Evolutionary conservation across 1,140 invertebrate genomes (phyloP), one percentile per base, ranked within the genome.

Genomic region (Archivesica marissinica): DNA sequence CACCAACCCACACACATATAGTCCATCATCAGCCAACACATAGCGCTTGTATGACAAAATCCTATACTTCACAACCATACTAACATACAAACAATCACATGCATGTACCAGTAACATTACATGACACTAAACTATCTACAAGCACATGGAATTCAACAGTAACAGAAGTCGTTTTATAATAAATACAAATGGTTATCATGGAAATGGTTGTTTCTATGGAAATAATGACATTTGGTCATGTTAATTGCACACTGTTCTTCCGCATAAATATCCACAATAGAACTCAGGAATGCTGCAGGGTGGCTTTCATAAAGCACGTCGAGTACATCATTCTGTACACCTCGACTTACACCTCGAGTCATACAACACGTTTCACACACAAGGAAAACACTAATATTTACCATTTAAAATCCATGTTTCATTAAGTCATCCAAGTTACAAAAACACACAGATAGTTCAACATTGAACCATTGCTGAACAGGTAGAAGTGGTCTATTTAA

Each of bases 111-210:
- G 9, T 25, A 44, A 61, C 38, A 66, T 39, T 20, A 38, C 1
- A n/a, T 23, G 4, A 28, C 33, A 44, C 2, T 44, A 44, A 7
- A 11, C 20, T 44, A 38, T 72, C 23, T 72, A 50, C 68, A 72
- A 72, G 44, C 41, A 72, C 68, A 72, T 72, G 39, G 41, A 72
- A 72, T 72, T 72, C 68, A 72, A 72, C 44, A 72, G 68, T 72
- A 72, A 33, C 28, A 33, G 15, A 35, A 35, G 54, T 68, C 39
- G 30, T n/a, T n/a, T n/a, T n/a, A n/a, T n/a, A n/a, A 72, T 72
- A 72, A 72, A 72, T 72, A 72, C 41, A 72, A 72, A 72, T 72
- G 68, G 68, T 72, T 47, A 44, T 72, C 68, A 72, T 72, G 68
- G 68, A 72, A 44, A 72, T 44, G 41, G 39, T 47, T 47, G 41